Conservation (phyloP, 1,140 invertebrate species). For the Bombus terrestris region DNA sequence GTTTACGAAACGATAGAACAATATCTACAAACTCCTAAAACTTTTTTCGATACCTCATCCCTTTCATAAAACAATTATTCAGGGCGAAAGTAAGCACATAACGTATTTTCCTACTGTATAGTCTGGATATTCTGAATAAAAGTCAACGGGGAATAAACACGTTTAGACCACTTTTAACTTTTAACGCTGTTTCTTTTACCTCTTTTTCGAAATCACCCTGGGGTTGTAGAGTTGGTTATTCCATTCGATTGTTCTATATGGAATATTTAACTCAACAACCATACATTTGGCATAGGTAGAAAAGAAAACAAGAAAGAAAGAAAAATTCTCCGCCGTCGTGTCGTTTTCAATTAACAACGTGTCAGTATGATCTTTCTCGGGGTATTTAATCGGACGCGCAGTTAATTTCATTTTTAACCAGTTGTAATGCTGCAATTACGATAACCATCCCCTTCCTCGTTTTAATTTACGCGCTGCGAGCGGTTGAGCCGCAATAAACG, state of each 20-base stretch:
- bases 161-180: background rate
- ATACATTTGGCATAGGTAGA: background rate
- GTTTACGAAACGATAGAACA: background rate
- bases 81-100: background rate
- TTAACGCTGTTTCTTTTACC: background rate
- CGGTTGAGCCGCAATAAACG: slow-evolving; percentile 30
- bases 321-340: slow-evolving; percentile 5
- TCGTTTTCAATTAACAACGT: slow-evolving; percentile 48
- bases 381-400: slow-evolving; percentile 31
- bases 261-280: no score
- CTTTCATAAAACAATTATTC: background rate
- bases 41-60: background rate
- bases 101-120: background rate
- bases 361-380: slow-evolving; percentile 12
- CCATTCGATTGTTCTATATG: background rate
- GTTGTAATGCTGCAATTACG: slow-evolving; percentile 49
- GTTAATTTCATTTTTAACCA: slow-evolving; percentile 56
- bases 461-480: slow-evolving; percentile 39
- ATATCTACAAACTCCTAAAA: background rate
- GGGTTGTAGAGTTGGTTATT: no score
- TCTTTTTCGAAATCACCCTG: background rate
- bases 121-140: background rate
- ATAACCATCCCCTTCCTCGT: slow-evolving; percentile 23
- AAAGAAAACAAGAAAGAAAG: background rate
- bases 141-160: background rate